Percentiles rank a stretch among this genome's conserved stretches.
phyloP scores from a whole-genome alignment of 2,113 vertebrate species.

The Hepsetus odoe region DNA sequence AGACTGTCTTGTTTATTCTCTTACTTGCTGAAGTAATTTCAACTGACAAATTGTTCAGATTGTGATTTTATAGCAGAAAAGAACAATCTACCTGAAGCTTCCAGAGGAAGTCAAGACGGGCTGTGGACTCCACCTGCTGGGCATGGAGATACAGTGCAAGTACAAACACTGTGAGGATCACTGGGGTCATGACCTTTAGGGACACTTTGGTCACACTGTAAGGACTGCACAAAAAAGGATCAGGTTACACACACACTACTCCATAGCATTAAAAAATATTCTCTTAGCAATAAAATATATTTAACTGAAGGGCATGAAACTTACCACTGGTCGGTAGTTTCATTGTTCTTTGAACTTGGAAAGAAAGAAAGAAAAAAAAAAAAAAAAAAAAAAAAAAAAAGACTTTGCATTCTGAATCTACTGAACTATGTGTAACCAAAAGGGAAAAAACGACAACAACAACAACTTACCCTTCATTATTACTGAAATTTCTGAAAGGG shows the following conservation, averaged over 20 bases:
- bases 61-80: too few relatives aligned
- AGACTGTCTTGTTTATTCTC: too few relatives aligned
- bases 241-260: background rate
- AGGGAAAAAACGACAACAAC: background rate
- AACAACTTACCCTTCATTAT: conserved; percentile 73
- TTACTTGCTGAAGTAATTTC: too few relatives aligned
- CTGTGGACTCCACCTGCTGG: conserved; percentile 96
- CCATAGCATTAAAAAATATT: background rate
- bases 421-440: background rate
- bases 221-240: conserved; percentile 56
- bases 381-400: too few relatives aligned
- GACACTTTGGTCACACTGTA: conserved; percentile 84
- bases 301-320: conserved; percentile 43
- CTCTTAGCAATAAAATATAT: background rate
- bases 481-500: conserved; percentile 68
- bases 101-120: conserved; percentile 97
- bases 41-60: too few relatives aligned
- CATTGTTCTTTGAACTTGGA: conserved; percentile 78
- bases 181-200: conserved; percentile 89
- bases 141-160: conserved; percentile 94
- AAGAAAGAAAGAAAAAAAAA: conserved; percentile 10
- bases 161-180: conserved; percentile 91
- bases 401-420: background rate
- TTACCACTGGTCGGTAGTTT: conserved; percentile 85
- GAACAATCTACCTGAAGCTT: conserved; percentile 87